Conservation (phyloP, 2,888 invertebrate genomes). For the Copidosoma aretas region DNA sequence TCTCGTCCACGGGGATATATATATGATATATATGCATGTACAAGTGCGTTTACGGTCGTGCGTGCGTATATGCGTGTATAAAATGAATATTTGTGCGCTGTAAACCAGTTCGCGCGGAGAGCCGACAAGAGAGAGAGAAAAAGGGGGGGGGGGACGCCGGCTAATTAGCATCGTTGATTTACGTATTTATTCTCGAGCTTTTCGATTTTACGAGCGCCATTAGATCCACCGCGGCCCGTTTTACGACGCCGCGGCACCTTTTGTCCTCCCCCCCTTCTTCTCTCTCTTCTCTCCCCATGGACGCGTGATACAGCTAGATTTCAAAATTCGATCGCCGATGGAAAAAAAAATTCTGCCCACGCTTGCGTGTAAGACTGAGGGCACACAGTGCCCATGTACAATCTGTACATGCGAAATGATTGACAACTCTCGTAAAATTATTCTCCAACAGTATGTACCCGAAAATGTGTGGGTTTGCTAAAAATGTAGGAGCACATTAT, state of each 20-base stretch:
- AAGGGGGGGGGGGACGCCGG: constrained; percentile 26
- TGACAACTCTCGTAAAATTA: constrained; percentile 33
- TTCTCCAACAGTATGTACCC: constrained; percentile 36
- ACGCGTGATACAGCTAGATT: constrained; percentile 34
- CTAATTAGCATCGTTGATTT: constrained; percentile 50
- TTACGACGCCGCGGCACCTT: constrained; percentile 45
- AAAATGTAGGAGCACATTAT: no score
- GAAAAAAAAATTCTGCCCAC: constrained; percentile 6
- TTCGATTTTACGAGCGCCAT: constrained; percentile 49
- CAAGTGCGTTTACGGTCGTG: not conserved
- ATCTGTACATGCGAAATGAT: constrained; percentile 16
- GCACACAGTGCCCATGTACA: constrained; percentile 9
- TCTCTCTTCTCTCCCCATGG: constrained; percentile 2
- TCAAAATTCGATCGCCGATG: constrained; percentile 37
- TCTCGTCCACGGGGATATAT: no score
- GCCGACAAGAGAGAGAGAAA: constrained; percentile 37
- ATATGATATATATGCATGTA: no score
- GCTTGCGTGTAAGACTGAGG: constrained; percentile 5
- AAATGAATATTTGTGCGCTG: no score
- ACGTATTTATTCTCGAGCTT: constrained; percentile 50
- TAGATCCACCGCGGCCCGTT: constrained; percentile 46
- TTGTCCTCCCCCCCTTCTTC: constrained; percentile 29
- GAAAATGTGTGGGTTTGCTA: constrained; percentile 18
- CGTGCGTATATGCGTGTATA: constrained; percentile 35
- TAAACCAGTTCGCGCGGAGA: constrained; percentile 47